A percentile compares a stretch with the other conserved stretches of the same genome.
These are phyloP conservation scores for Agrilus planipennis DNA, from an alignment of 1,140 invertebrate genomes.

Conservation along the genomic window DNA sequence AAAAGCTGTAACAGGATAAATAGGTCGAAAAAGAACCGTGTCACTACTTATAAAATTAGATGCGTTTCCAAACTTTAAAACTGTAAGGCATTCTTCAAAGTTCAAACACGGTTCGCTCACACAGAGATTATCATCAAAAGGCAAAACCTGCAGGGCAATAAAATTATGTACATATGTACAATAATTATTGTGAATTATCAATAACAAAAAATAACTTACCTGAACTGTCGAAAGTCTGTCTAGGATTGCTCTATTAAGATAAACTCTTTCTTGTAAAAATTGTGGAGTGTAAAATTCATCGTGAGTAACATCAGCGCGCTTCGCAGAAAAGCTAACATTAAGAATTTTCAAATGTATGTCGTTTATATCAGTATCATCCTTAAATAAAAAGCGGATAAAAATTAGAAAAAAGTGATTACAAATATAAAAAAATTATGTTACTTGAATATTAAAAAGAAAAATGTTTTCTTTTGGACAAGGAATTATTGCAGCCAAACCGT, in stretches of 20 bases:
- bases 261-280: constrained; percentile 86
- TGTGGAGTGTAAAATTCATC: constrained; percentile 77
- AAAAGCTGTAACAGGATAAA: constrained; percentile 91
- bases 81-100: constrained; percentile 86
- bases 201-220: constrained; percentile 36
- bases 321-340: constrained; percentile 90
- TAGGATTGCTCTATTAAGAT: constrained; percentile 76
- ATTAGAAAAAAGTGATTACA: constrained; percentile 18
- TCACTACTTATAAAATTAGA: constrained; percentile 85
- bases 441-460: constrained; percentile 85
- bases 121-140: constrained; percentile 96
- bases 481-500: constrained; percentile 83
- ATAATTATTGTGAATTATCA: constrained; percentile 5
- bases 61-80: constrained; percentile 88
- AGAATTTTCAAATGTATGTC: constrained; percentile 75
- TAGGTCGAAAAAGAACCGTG: constrained; percentile 85
- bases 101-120: constrained; percentile 92
- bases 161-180: constrained; percentile 4
- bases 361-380: constrained; percentile 84
- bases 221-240: constrained; percentile 78
- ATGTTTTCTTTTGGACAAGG: constrained; percentile 88
- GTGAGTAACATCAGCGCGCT: constrained; percentile 60
- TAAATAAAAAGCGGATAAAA: background rate
- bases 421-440: constrained; percentile 23
- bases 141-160: constrained; percentile 54